Base-by-base conservation (phyloP, 2,888 invertebrate species). In the Incurvaria masculella region DNA sequence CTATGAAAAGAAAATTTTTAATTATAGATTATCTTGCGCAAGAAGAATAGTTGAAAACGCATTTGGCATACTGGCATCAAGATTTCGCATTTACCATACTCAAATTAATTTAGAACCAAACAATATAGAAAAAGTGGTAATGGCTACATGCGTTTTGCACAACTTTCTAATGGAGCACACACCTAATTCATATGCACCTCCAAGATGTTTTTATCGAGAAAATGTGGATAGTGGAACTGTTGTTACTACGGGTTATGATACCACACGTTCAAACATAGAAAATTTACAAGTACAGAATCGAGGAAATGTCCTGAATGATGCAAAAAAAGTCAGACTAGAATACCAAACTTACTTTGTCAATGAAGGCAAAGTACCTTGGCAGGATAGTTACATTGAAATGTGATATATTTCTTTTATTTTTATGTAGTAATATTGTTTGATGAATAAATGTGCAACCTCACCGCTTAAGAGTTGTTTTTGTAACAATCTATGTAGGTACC, bases 41-140 rank as follows among this genome's bases (percentile, higher is more conserved):
- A 33, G 55, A 42, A 50, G 55, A 21, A 50, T 52, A 42, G 50
- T 55, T 47, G 52, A 57, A 52, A 55, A 54, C 46, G 47, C 53
- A 43, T 57, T 59, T 48, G 56, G 58, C 10, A 56, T 57, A 46
- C 48, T n/a, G n/a, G n/a, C n/a, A n/a, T n/a, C n/a, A n/a, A n/a
- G n/a, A n/a, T 58, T 51, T 49, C 49, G 51, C 48, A 51, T 56
- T 47, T 55, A 49, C 47, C 49, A 51, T 21, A n/a, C n/a, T n/a
- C n/a, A 48, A 19, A 51, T 56, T 16, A 53, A 53, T 46, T 45
- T 56, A 46, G 51, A 55, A 49, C 51, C 50, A 43, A 41, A 54
- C 33, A 54, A 50, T 47, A 53, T 54, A 44, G 52, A 46, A 41
- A 48, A 47, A 44, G 50, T 55, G 46, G 51, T 57, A 18, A 53